Base-by-base conservation (phyloP, 2,888 invertebrate species). In the Helicoverpa assulta region DNA sequence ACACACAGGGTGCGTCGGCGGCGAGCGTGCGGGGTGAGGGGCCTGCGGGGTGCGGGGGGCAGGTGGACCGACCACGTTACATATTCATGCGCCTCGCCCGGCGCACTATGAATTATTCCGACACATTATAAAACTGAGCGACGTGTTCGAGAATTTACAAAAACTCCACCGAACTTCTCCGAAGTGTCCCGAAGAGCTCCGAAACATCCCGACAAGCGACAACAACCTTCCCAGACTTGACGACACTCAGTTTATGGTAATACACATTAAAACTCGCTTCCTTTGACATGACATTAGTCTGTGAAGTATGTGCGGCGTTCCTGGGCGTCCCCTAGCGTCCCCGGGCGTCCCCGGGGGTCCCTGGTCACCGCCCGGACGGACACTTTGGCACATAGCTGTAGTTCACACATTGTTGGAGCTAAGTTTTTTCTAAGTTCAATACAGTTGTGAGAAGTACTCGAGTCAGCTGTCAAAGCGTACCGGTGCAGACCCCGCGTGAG, bases 61-160 rank as follows among this genome's bases (percentile, higher is more conserved):
- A 67, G 80, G 76, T 76, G 80, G 73, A 62, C 80, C 76, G 43
- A 77, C 72, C 80, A 69, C 70, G 70, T 80, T 85, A 81, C 82
- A 85, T 87, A 86, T 87, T 86, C 86, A 85, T 86, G 80, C 68
- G 65, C 54, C 70, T 71, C 79, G 70, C 73, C 68, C 76, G 74
- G 83, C 81, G 70, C 81, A 74, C 84, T 77, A 89, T 89, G 89
- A 89, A 89, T 89, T 85, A 89, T 89, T 88, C 88, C 56, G 76
- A 73, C 81, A 76, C 82, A 89, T 89, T 88, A 89, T 84, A 84
- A 83, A 85, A 76, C 76, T 80, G 74, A 76, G 77, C 77, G 80
- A 76, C 80, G 82, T 82, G 82, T 82, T 79, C 73, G 75, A 69
- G 80, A 78, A 81, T 76, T 78, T 69, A 68, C 76, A 75, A 77